Base-by-base conservation (phyloP, 1,140 invertebrate genomes). In the Drosophila sturtevanti region DNA sequence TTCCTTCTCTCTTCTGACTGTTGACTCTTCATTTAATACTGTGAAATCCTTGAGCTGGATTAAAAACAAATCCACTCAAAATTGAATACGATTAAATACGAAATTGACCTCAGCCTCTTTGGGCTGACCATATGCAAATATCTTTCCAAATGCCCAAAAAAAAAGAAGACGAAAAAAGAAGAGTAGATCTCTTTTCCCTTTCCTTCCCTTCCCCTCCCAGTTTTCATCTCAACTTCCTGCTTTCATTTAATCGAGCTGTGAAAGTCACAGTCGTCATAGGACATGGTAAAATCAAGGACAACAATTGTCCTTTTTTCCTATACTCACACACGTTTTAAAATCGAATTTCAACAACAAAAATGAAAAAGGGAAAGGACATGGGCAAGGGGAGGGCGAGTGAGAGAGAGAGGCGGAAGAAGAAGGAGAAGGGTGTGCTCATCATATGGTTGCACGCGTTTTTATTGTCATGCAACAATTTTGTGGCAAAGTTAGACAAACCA, bases 21-120 rank as follows among this genome's bases (percentile, higher is more conserved):
- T 68, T 74, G 82, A 86, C 69, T 85, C 48, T 60, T 85, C 37
- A 68, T 67, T 65, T 59, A 56, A 56, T 56, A 34, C n/a, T 63
- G 60, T 44, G 22, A 54, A 54, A 72, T 66, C 80, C 62, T 51
- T 10, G 12, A 38, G 11, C 16, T 56, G 82, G 82, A 87, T 87
- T 87, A 87, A 89, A 87, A 89, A 73, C 75, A 87, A 87, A 87
- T 87, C 82, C 84, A 89, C 82, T 89, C 82, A 56, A 87, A 89
- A 87, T 87, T 87, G 82, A 87, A 87, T 87, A 79, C 84, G 82
- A 87, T 82, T 87, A 89, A 87, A 87, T 77, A 48, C 76, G 66
- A 89, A 87, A 87, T 87, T 87, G 82, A 87, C 82, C 82, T 87
- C 71, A 58, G 63, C 52, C 66, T 79, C 66, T 79, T 72, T n/a